Evolutionary conservation across 2,797 vertebrate genomes (phyloP).

Genomic region (Tragelaphus oryx): DNA sequence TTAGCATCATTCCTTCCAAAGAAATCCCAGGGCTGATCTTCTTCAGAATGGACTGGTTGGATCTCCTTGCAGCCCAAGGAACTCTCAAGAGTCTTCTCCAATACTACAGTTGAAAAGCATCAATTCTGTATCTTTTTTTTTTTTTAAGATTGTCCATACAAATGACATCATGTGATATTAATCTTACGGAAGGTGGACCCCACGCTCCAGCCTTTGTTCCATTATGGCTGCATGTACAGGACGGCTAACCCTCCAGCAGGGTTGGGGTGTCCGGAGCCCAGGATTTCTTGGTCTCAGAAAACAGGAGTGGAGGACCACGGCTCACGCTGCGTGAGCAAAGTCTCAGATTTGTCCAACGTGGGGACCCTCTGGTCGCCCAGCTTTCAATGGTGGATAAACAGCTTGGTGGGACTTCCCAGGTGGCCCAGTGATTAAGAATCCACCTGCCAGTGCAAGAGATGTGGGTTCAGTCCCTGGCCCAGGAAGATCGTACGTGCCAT

Average conservation of each 20-base stretch:
- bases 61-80: too few relatives aligned
- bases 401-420: neutral
- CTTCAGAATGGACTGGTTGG: too few relatives aligned
- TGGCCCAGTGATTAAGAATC: neutral
- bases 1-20: too few relatives aligned
- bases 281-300: neutral
- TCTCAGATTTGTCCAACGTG: neutral
- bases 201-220: neutral
- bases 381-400: neutral
- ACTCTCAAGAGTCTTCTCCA: too few relatives aligned
- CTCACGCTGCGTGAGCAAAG: fast-evolving
- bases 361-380: neutral
- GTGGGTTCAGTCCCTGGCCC: too few relatives aligned
- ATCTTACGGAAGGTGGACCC: neutral
- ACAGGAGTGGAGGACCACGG: fast-evolving
- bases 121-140: too few relatives aligned
- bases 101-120: too few relatives aligned
- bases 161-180: neutral
- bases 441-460: neutral
- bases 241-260: neutral
- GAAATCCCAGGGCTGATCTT: too few relatives aligned
- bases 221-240: fast-evolving
- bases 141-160: fast-evolving
- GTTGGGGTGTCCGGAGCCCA: neutral
- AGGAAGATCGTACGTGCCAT: fast-evolving